These are phyloP conservation scores for Seira musarum DNA, from an alignment of 2,888 invertebrate species.

Conservation along the genomic window DNA sequence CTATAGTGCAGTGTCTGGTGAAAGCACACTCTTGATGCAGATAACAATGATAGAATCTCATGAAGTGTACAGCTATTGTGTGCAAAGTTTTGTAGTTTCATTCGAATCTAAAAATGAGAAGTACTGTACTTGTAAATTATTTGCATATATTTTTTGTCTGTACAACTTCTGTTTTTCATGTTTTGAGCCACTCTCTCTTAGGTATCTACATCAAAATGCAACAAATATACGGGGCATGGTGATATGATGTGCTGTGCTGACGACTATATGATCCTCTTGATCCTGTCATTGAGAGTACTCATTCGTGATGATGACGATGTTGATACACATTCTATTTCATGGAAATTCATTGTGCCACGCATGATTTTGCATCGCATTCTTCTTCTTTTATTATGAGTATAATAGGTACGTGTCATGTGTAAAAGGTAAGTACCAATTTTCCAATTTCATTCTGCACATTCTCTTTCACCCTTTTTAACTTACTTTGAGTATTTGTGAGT, in stretches of 20 bases:
- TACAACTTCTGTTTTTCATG: not conserved
- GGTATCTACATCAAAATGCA: not conserved
- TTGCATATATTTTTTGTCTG: not conserved
- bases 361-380: too few relatives aligned
- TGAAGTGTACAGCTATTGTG: not conserved
- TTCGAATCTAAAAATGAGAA: not conserved
- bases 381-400: too few relatives aligned
- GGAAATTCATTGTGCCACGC: not conserved
- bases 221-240: not conserved
- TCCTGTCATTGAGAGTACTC: conserved; percentile 8
- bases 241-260: not conserved
- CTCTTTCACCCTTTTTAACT: too few relatives aligned
- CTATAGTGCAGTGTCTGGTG: not conserved
- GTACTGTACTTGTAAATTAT: not conserved
- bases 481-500: too few relatives aligned
- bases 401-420: too few relatives aligned
- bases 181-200: not conserved
- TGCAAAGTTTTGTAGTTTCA: not conserved
- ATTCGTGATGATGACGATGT: not conserved
- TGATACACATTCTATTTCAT: conserved; percentile 1
- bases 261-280: not conserved
- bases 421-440: too few relatives aligned
- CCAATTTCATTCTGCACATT: too few relatives aligned
- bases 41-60: not conserved
- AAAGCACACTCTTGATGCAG: conserved; percentile 15